These are phyloP conservation scores for Micrastur ruficollis DNA, from an alignment of 2,797 vertebrate genomes.

Conservation along the genomic window DNA sequence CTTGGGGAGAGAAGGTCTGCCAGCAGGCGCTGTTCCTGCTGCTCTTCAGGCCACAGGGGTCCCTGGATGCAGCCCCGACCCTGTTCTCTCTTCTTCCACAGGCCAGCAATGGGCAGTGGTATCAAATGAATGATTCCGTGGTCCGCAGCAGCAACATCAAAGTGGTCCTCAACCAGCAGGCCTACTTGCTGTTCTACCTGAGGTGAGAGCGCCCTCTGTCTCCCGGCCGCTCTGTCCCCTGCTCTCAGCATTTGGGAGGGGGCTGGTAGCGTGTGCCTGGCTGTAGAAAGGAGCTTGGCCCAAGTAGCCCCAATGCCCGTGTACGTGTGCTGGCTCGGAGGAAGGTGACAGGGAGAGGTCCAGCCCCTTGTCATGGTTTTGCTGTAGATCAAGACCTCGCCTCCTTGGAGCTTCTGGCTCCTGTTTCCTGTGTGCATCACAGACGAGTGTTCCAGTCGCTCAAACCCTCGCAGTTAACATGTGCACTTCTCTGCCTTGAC, in stretches of 20 bases:
- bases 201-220: slow-evolving; percentile 70
- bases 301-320: neutral
- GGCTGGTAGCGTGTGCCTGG: fast-evolving
- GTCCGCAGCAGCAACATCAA: slow-evolving; percentile 94
- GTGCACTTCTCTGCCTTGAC: neutral
- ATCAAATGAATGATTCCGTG: slow-evolving; percentile 95
- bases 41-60: neutral
- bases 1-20: neutral
- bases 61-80: neutral
- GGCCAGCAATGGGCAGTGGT: slow-evolving; percentile 97
- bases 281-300: neutral
- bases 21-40: fast-evolving
- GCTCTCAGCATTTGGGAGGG: neutral
- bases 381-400: neutral
- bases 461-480: fast-evolving
- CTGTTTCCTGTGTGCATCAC: neutral
- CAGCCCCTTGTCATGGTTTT: neutral
- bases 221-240: neutral
- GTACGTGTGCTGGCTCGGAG: fast-evolving
- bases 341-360: neutral
- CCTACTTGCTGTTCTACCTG: slow-evolving; percentile 94
- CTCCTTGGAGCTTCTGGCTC: neutral
- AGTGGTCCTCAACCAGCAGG: slow-evolving; percentile 96
- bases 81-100: neutral
- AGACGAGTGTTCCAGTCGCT: fast-evolving